Evolutionary conservation across 1,140 invertebrate species (phyloP).

Genomic region (Meloidogyne hapla): DNA sequence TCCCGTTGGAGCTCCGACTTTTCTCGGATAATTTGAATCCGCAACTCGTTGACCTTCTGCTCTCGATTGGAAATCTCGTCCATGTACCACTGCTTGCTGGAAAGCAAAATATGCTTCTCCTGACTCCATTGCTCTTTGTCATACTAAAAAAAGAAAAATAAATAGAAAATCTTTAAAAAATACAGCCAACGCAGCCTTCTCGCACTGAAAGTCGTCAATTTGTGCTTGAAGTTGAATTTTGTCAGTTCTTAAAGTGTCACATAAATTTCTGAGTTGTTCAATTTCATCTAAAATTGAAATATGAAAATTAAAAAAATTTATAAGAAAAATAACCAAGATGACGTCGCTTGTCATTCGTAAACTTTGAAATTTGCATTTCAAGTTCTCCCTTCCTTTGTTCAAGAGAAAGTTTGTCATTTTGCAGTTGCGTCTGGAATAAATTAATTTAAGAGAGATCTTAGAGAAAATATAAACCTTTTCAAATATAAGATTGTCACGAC

Average conservation of each 20-base stretch:
- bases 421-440: constrained; percentile 27
- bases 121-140: constrained; percentile 36
- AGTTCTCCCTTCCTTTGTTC: constrained; percentile 17
- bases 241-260: neutral
- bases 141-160: constrained; percentile 21
- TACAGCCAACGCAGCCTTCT: constrained; percentile 27
- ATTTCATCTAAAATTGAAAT: constrained; percentile 22
- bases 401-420: constrained; percentile 23
- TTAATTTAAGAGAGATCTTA: neutral
- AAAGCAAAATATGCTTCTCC: constrained; percentile 32
- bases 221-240: constrained; percentile 19
- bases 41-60: constrained; percentile 33
- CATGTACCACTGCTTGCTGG: constrained; percentile 39
- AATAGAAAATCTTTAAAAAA: neutral
- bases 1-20: constrained; percentile 20
- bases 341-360: constrained; percentile 24
- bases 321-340: constrained; percentile 1
- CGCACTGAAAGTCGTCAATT: constrained; percentile 34
- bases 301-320: neutral
- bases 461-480: constrained; percentile 26
- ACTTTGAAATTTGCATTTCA: constrained; percentile 25
- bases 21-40: constrained; percentile 10
- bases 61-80: constrained; percentile 35
- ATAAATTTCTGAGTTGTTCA: neutral
- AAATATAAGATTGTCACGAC: constrained; percentile 17